Evolutionary conservation across 2,797 vertebrate species (phyloP), one percentile per base, ranked within the genome.

Genomic region (Thaleichthys pacificus): DNA sequence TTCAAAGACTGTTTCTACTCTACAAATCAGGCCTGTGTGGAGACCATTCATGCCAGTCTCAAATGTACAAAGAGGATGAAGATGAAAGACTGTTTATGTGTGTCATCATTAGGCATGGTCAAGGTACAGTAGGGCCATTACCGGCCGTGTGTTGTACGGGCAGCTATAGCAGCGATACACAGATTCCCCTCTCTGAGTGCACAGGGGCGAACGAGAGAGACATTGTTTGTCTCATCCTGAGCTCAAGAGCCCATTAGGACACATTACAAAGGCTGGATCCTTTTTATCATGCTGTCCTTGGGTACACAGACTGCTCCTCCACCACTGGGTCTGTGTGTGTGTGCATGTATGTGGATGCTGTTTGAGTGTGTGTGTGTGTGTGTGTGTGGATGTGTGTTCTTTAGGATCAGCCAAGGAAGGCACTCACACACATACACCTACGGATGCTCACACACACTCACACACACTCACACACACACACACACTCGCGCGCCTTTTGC

Each of bases 231-330:
- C 77, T 85, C 78, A 72, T 80, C 57, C 80, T 83, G 77, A 77
- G 80, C 84, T 89, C 72, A 83, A 85, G 83, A 87, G 87, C 79
- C 76, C 83, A 88, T 87, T 74, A 89, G 78, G 80, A 76, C 76
- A 82, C 80, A 77, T 87, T 79, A 84, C 42, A 81, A 82, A 80
- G 73, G 70, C 84, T 78, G 78, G 72, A 84, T 79, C 61, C 61
- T 83, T 86, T 74, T 87, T 54, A 68, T 68, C 11, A 19, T 22
- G 19, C 71, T 84, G 81, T 85, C 76, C 78, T 68, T 76, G 71
- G 70, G 74, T 76, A 82, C 71, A 76, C 69, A 68, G 75, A 67
- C 72, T 81, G 80, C 80, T 83, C 72, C 57, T 57, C 54, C 64
- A 74, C 72, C 32, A 81, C 74, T 68, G 62, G 32, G 60, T 62